A percentile compares a stretch with the other conserved stretches of the same genome.
phyloP scores from a whole-genome alignment of 2,797 vertebrate species.

The Erithacus rubecula region DNA sequence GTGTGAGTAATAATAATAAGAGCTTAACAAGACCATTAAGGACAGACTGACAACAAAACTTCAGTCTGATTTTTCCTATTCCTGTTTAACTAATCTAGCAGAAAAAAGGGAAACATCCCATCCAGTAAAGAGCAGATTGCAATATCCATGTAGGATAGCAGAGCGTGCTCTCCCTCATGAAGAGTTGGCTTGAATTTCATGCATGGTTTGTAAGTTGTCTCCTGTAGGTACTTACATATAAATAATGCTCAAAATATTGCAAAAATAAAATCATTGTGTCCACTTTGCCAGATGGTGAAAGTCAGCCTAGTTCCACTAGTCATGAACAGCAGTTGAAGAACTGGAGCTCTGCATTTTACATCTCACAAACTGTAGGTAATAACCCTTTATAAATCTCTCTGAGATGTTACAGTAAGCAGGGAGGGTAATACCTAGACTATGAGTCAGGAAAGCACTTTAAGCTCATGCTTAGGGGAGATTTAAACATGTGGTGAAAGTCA shows the following conservation, averaged over 20 bases:
- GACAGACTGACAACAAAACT: not conserved
- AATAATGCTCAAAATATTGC: not conserved
- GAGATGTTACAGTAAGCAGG: not conserved
- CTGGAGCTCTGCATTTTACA: not conserved
- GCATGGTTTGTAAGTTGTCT: not conserved
- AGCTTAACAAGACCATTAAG: not conserved
- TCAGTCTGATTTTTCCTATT: not conserved
- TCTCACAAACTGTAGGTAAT: not conserved
- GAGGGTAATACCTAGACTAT: not conserved
- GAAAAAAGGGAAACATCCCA: not conserved
- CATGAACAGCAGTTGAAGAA: not conserved
- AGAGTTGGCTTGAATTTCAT: not conserved
- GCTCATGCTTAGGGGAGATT: not conserved
- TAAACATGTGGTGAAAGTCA: conserved; percentile 3
- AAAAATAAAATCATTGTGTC: not conserved
- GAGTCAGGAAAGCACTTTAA: not conserved
- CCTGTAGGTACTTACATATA: not conserved
- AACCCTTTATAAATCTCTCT: not conserved
- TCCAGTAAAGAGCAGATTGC: not conserved
- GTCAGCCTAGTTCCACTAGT: not conserved
- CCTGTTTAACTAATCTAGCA: not conserved
- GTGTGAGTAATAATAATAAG: not conserved
- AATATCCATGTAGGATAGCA: not conserved
- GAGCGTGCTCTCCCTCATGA: not conserved
- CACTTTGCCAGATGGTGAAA: not conserved